phyloP scores from a whole-genome alignment of 2,797 vertebrate genomes.

The Halcyon smyrnensis region DNA sequence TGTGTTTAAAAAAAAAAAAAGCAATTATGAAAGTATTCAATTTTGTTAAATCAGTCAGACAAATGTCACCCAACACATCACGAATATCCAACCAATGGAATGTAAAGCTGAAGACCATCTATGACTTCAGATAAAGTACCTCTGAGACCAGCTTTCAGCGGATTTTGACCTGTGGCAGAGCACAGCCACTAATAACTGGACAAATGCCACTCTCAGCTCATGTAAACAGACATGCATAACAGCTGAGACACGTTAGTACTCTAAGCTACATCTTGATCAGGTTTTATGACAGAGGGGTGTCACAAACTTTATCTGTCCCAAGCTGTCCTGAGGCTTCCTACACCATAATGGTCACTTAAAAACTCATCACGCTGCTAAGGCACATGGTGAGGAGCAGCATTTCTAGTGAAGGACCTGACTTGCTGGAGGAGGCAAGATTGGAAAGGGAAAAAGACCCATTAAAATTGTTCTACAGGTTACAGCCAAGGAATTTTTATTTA shows the following conservation, averaged over 20 bases:
- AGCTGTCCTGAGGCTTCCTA: background rate
- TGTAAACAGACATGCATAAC: constrained; percentile 24
- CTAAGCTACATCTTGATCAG: background rate
- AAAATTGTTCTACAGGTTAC: background rate
- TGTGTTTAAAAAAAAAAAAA: constrained; percentile 31
- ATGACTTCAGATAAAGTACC: background rate
- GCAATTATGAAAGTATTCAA: constrained; percentile 22
- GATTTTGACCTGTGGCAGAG: background rate
- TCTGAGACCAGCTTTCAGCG: background rate
- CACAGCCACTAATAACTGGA: background rate
- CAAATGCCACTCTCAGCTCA: background rate
- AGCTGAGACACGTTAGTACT: background rate
- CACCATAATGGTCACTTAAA: background rate
- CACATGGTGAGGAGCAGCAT: accelerated
- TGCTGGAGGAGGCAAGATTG: background rate
- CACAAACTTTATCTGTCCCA: constrained; percentile 2
- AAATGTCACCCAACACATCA: background rate
- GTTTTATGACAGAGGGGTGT: constrained; percentile 20
- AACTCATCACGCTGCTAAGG: background rate
- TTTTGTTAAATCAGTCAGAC: constrained; percentile 11
- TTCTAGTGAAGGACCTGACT: background rate
- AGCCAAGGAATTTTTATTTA: background rate
- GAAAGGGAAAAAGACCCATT: background rate
- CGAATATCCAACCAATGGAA: background rate
- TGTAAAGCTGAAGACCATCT: background rate